A percentile compares a stretch with the other conserved stretches of the same genome.
These are phyloP conservation scores for Troglohyphantes excavatus DNA, from an alignment of 2,888 invertebrate genomes.

Conservation along the genomic window DNA sequence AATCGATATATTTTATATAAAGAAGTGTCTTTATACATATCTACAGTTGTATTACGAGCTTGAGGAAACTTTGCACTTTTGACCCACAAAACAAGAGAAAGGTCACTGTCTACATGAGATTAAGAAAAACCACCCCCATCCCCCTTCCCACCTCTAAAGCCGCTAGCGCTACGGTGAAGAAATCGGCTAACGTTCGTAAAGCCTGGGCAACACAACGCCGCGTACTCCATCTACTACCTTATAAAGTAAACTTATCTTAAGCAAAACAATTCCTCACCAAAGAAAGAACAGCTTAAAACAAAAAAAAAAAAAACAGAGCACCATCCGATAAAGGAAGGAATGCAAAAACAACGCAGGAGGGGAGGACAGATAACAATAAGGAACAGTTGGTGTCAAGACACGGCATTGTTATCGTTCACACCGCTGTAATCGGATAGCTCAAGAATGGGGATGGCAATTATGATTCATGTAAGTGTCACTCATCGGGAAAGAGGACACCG, in stretches of 20 bases:
- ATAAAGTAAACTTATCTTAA: background rate
- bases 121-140: too few species aligned
- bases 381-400: background rate
- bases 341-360: background rate
- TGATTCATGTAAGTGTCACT: background rate
- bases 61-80: too few species aligned
- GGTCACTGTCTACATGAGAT: too few species aligned
- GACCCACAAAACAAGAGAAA: too few species aligned
- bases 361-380: background rate
- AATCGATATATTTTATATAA: too few species aligned
- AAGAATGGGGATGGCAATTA: background rate
- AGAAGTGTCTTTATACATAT: too few species aligned
- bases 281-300: background rate
- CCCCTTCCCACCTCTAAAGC: too few species aligned
- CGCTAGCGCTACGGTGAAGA: too few species aligned
- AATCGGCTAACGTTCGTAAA: too few species aligned
- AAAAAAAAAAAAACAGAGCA: background rate
- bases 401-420: background rate
- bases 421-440: background rate
- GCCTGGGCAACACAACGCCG: too few species aligned
- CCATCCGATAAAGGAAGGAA: background rate
- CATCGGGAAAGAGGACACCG: background rate
- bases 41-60: too few species aligned
- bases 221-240: too few species aligned
- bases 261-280: background rate